Base-by-base conservation (phyloP, 1,140 invertebrate genomes). In the Zophobas morio region DNA sequence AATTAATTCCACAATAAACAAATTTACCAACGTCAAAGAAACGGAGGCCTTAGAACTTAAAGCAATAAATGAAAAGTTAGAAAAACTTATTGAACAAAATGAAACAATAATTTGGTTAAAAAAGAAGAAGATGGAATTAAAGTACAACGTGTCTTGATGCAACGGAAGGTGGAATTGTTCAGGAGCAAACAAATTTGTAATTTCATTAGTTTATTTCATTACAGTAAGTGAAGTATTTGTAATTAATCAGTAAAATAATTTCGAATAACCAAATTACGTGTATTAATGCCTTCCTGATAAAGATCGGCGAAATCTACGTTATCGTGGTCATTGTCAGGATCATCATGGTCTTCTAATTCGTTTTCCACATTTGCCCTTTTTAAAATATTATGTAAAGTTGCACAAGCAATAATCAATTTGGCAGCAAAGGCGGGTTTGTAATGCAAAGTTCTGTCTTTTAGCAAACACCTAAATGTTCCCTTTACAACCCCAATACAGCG, bases 401-500 rank as follows among this genome's bases (percentile, higher is more conserved):
- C 70, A 71, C 74, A 80, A 3, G 72, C 33, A 70, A 77, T 76
- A 20, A 82, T 77, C 33, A 82, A 79, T 35, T 75, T 39, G 60
- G 71, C 74, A 36, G 57, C 71, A 36, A 73, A 75, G n/a, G 20
- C 39, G 33, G 80, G 81, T 33, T 57, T 35, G 70, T 78, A 82
- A 20, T 80, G 74, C 3, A 56, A 33, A 1, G 37, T 37, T 54
- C 77, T 66, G 2, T 77, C 73, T 54, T 78, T 80, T 8, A 77
- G 56, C 33, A 83, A 8, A 35, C 81, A 83, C 3, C 81, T 60
- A 70, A 74, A 81, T 42, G 76, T 47, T 46, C 56, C 70, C 70
- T 82, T 82, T 5, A 78, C 35, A 1, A 78, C 39, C 2, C 78
- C 78, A 42, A 78, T 80, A 8, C 2, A 71, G 37, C 78, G 54